A percentile compares a stretch with the other conserved stretches of the same genome.
Evolutionary conservation across 2,888 invertebrate genomes (phyloP).

Genomic region (Polia nebulosa): DNA sequence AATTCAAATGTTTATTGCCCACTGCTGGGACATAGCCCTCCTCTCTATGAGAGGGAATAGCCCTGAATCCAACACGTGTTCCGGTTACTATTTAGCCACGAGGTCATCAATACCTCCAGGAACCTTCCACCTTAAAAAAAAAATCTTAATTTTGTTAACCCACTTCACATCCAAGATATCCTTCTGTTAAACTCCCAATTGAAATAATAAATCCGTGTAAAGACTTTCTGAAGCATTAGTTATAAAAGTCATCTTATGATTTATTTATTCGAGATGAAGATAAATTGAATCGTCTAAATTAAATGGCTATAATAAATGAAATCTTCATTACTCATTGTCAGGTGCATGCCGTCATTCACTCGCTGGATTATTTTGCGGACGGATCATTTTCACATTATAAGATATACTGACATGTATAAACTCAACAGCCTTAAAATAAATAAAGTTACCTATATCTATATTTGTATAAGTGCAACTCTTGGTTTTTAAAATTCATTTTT

Average conservation of each 20-base stretch:
- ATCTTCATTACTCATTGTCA: slow-evolving; percentile 67
- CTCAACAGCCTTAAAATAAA: background rate
- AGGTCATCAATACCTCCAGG: background rate
- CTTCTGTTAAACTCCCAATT: slow-evolving; percentile 21
- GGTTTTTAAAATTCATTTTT: background rate
- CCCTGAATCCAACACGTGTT: too few species aligned
- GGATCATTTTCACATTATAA: slow-evolving; percentile 19
- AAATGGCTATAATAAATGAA: slow-evolving; percentile 65
- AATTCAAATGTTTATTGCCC: too few species aligned
- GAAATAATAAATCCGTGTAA: slow-evolving; percentile 53
- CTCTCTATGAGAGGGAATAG: too few species aligned
- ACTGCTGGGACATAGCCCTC: too few species aligned
- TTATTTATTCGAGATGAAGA: slow-evolving; percentile 68
- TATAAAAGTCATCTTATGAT: slow-evolving; percentile 68
- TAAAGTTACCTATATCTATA: background rate
- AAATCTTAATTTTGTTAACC: background rate
- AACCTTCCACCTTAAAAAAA: background rate
- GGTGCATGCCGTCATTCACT: slow-evolving; percentile 49
- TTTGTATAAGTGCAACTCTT: too few species aligned
- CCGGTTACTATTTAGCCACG: too few species aligned
- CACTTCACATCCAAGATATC: background rate
- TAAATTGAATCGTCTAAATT: slow-evolving; percentile 63
- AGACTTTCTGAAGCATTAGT: slow-evolving; percentile 54
- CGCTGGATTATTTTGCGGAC: slow-evolving; percentile 47
- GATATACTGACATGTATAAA: slow-evolving; percentile 2